Conservation (phyloP, 2,797 vertebrate genomes). For the Poeciliopsis presidionis region DNA sequence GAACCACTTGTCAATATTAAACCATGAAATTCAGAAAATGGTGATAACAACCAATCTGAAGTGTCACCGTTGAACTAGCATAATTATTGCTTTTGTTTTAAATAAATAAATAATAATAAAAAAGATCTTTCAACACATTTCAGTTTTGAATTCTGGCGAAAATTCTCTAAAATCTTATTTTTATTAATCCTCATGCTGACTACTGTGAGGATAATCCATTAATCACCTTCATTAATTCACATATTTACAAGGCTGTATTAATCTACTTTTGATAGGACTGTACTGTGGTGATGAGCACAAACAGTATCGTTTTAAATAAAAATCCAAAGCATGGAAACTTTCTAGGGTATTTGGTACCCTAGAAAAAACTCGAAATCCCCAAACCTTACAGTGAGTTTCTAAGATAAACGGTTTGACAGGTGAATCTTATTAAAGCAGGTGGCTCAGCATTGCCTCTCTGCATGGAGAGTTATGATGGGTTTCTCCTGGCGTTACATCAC, state of each 20-base stretch:
- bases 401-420: background rate
- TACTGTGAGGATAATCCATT: background rate
- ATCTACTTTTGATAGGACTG: background rate
- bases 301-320: background rate
- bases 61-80: no score
- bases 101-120: background rate
- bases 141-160: background rate
- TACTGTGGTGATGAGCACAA: background rate
- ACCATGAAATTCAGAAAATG: no score
- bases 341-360: background rate
- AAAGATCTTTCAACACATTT: background rate
- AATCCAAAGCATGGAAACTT: background rate
- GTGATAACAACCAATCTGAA: no score
- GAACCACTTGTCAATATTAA: no score
- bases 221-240: no score
- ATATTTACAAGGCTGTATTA: background rate
- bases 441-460: background rate
- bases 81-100: background rate
- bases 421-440: background rate
- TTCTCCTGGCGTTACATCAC: background rate
- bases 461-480: background rate
- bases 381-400: background rate
- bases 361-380: background rate
- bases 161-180: background rate
- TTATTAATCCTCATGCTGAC: no score